Evolutionary conservation across 2,888 invertebrate species (phyloP), one percentile per base, ranked within the genome.

Genomic region (Xylota sylvarum): DNA sequence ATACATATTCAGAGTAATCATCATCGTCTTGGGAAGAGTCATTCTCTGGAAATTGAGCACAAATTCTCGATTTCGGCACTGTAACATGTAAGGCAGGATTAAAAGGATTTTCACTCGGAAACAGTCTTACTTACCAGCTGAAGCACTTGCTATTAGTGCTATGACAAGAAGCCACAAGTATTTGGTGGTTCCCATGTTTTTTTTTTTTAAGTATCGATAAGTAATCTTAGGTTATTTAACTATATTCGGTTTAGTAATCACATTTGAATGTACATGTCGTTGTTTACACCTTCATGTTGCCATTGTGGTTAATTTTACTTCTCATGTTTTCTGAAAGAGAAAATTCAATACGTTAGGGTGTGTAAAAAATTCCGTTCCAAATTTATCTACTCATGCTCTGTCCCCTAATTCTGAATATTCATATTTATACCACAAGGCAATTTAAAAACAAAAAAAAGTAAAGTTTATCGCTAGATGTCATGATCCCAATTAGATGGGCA

Each of bases 21-120:
- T 86, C 77, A 0, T 86, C 86, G 23, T 86, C 86, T 32, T 86
- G 86, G 0, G 82, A 81, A 10, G 86, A 86, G 19, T 86, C 86
- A 32, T 77, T 56, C n/a, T 82, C 82, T 4, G 86, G 60, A 35
- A 62, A 86, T 10, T 82, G 65, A 14, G 82, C 86, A 37, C 86
- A 86, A 9, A 73, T 82, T 37, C 77, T 81, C 10, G 73, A 37
- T 43, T 72, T 81, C n/a, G 86, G 86, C 5, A 73, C 86, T 86
- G 40, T 30, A 80, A 73, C 23, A 23, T 32, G 1, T 0, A 17
- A 46, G 0, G 3, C 3, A 7, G 19, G 4, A 5, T 23, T 14
- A 30, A 12, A 52, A 5, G 14, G 10, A 40, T 55, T 40, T 56
- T 30, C 9, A 10, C 10, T 62, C 12, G 12, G 35, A 19, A 5